Percentiles rank a stretch among this genome's conserved stretches.
phyloP scores from a whole-genome alignment of 2,888 invertebrate species.

The Idaea aversata region DNA sequence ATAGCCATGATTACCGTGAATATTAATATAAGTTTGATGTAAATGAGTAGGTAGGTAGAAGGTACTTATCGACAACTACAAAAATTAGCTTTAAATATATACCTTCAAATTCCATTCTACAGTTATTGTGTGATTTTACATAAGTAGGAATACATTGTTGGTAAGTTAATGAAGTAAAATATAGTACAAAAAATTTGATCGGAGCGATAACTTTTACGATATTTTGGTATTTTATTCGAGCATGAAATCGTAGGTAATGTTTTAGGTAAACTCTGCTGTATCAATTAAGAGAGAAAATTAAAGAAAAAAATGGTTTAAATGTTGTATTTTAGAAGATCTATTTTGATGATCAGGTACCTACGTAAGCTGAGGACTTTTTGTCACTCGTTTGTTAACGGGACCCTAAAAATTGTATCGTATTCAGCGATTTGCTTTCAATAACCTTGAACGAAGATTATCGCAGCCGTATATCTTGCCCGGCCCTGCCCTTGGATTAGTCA shows the following conservation, averaged over 20 bases:
- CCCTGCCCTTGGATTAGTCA: conserved; percentile 49
- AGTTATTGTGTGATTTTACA: neutral
- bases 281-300: too few relatives aligned
- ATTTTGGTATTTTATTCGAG: neutral
- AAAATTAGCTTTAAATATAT: neutral
- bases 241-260: neutral
- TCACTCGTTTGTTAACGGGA: neutral
- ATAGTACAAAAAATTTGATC: conserved; percentile 1
- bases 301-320: neutral
- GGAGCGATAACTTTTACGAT: neutral
- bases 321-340: too few relatives aligned
- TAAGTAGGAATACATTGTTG: conserved; percentile 6
- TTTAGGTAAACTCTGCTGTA: too few relatives aligned
- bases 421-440: conserved; percentile 54
- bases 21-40: too few relatives aligned
- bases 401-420: conserved; percentile 39
- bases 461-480: conserved; percentile 49
- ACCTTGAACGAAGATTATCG: conserved; percentile 60
- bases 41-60: too few relatives aligned
- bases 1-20: too few relatives aligned
- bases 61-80: too few relatives aligned
- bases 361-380: neutral
- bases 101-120: neutral
- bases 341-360: neutral
- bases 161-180: conserved; percentile 12